Evolutionary conservation across 2,797 vertebrate species (phyloP).

Genomic region (Cryptoprocta ferox): DNA sequence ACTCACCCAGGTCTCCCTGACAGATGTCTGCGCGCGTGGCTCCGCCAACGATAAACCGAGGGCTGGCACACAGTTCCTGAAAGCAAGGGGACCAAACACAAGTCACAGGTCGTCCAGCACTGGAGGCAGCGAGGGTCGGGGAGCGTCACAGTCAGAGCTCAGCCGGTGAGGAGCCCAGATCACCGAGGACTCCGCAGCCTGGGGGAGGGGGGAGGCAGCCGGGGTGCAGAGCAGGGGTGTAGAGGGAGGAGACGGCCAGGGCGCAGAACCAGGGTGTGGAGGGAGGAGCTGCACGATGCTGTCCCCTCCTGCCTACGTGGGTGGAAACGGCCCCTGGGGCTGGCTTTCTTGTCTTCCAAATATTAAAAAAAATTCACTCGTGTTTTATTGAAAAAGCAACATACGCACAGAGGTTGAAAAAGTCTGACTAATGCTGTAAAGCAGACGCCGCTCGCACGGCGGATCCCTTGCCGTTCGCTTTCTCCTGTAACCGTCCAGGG

Average conservation of each 20-base stretch:
- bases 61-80: conserved; percentile 92
- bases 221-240: too few species aligned
- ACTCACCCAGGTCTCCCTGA: conserved; percentile 94
- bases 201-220: neutral
- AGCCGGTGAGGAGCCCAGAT: neutral
- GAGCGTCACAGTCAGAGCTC: neutral
- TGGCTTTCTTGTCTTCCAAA: neutral
- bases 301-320: neutral
- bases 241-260: rapidly evolving
- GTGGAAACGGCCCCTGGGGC: neutral
- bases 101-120: neutral
- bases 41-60: conserved; percentile 94
- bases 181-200: neutral
- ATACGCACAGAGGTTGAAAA: neutral
- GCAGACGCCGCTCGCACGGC: neutral
- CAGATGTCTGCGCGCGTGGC: conserved; percentile 94
- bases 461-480: neutral
- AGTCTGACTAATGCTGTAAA: neutral
- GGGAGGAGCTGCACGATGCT: neutral
- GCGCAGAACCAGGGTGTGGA: too few species aligned
- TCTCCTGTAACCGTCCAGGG: neutral
- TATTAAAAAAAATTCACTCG: neutral
- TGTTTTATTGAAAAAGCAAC: neutral
- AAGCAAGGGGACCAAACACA: conserved; percentile 52
- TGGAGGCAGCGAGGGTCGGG: rapidly evolving